Conservation (phyloP, 1,140 invertebrate species). For the Adoxophyes honmai region DNA sequence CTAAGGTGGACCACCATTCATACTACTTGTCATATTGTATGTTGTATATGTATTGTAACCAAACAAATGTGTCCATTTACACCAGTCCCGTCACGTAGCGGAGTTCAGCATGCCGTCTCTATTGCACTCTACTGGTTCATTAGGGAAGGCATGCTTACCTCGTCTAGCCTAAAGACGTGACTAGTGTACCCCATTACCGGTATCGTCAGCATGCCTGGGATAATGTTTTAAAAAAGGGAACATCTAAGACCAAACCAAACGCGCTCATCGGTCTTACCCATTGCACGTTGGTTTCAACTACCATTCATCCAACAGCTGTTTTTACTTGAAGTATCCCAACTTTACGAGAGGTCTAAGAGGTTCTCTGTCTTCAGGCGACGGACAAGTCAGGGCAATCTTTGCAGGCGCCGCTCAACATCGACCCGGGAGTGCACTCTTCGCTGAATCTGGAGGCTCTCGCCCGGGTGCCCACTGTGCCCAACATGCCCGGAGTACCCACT, state of each 20-base stretch:
- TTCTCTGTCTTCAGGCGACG: conserved; percentile 24
- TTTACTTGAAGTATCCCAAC: no score
- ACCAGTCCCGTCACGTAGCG: no score
- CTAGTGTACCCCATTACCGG: not conserved
- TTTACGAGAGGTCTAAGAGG: not conserved
- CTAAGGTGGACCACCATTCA: no score
- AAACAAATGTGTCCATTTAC: no score
- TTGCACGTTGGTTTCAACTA: not conserved
- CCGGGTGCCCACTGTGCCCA: conserved; percentile 82
- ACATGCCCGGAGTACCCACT: conserved; percentile 77
- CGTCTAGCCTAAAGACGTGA: no score
- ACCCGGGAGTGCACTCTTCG: conserved; percentile 95
- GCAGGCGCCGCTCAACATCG: conserved; percentile 87
- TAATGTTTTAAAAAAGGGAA: not conserved
- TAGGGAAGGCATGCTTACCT: no score
- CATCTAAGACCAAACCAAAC: not conserved
- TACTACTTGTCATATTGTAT: no score
- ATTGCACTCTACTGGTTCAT: no score
- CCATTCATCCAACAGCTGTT: no score
- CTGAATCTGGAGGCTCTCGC: conserved; percentile 90
- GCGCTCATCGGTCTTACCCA: not conserved
- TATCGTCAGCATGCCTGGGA: conserved; percentile 1
- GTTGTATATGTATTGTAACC: no score
- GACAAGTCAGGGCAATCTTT: conserved; percentile 44
- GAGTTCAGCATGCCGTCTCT: no score